Evolutionary conservation across 2,888 invertebrate species (phyloP).

Genomic region (Toxonevra muliebris): DNA sequence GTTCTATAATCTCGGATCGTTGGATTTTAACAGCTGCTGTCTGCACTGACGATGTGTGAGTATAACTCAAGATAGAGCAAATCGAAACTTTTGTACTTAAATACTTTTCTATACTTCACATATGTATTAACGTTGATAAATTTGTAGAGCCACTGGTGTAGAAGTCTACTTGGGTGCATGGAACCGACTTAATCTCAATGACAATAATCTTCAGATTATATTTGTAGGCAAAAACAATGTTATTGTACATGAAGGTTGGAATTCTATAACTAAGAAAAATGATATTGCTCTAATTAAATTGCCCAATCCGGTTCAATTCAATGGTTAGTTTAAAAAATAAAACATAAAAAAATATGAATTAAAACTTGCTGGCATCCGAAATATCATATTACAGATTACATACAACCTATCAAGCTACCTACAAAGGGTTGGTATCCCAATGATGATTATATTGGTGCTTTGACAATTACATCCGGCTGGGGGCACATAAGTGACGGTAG

Average conservation of each 20-base stretch:
- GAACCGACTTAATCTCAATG: slow-evolving; percentile 43
- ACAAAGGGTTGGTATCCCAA: slow-evolving; percentile 37
- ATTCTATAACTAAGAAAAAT: slow-evolving; percentile 39
- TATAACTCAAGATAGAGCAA: neutral
- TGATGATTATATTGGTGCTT: slow-evolving; percentile 43
- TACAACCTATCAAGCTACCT: slow-evolving; percentile 46
- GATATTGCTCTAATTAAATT: slow-evolving; percentile 55
- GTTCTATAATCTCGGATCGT: slow-evolving; percentile 45
- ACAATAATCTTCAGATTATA: slow-evolving; percentile 41
- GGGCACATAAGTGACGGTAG: slow-evolving; percentile 50
- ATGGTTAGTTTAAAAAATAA: slow-evolving; percentile 29
- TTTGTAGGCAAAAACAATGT: slow-evolving; percentile 43
- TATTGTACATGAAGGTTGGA: slow-evolving; percentile 42
- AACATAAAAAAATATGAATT: no score
- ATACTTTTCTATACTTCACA: neutral
- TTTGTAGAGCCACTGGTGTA: slow-evolving; percentile 32
- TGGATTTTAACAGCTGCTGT: slow-evolving; percentile 52
- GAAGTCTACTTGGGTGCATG: slow-evolving; percentile 46
- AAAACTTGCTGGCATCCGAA: no score
- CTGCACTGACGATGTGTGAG: slow-evolving; percentile 35
- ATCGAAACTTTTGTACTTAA: neutral
- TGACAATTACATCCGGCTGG: slow-evolving; percentile 48
- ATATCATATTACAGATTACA: no score
- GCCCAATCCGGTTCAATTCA: slow-evolving; percentile 41
- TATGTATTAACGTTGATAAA: slow-evolving; percentile 10